Conservation (phyloP, 2,888 invertebrate species). For the Trissolcus japonicus region DNA sequence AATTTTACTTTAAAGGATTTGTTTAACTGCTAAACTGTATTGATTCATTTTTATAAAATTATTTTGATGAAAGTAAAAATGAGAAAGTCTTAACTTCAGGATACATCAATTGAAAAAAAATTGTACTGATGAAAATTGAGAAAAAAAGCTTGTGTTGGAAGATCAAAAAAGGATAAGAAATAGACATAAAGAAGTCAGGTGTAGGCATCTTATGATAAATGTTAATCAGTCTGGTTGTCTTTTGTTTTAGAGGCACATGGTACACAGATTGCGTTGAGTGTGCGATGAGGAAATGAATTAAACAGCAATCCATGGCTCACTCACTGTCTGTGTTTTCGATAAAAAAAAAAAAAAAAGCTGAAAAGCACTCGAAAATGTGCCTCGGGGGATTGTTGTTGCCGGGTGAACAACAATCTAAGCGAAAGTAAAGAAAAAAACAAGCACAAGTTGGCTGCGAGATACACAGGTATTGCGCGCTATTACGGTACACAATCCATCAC, state of each 20-base stretch:
- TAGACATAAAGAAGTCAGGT: slow-evolving; percentile 60
- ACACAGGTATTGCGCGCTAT: slow-evolving; percentile 65
- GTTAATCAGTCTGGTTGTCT: slow-evolving; percentile 79
- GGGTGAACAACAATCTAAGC: slow-evolving; percentile 23
- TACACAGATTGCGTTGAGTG: slow-evolving; percentile 75
- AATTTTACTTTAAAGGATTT: no score
- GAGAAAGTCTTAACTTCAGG: no score
- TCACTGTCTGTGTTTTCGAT: slow-evolving; percentile 73
- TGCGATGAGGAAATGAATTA: slow-evolving; percentile 71
- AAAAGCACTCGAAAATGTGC: slow-evolving; percentile 68
- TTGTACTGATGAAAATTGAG: neutral
- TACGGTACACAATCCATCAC: slow-evolving; percentile 63
- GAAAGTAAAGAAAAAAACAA: slow-evolving; percentile 55
- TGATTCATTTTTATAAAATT: no score
- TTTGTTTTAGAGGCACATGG: slow-evolving; percentile 91
- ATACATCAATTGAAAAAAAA: neutral
- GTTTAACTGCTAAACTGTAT: no score
- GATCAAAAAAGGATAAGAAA: slow-evolving; percentile 63
- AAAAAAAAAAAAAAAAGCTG: slow-evolving; percentile 58
- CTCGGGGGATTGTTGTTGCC: slow-evolving; percentile 67
- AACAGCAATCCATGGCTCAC: slow-evolving; percentile 71
- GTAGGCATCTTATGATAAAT: slow-evolving; percentile 74
- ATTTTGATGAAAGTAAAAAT: no score
- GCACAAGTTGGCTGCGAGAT: slow-evolving; percentile 72
- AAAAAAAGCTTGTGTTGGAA: slow-evolving; percentile 64